These are phyloP conservation scores for Papilio polytes DNA, from an alignment of 1,140 invertebrate species.

Conservation along the genomic window DNA sequence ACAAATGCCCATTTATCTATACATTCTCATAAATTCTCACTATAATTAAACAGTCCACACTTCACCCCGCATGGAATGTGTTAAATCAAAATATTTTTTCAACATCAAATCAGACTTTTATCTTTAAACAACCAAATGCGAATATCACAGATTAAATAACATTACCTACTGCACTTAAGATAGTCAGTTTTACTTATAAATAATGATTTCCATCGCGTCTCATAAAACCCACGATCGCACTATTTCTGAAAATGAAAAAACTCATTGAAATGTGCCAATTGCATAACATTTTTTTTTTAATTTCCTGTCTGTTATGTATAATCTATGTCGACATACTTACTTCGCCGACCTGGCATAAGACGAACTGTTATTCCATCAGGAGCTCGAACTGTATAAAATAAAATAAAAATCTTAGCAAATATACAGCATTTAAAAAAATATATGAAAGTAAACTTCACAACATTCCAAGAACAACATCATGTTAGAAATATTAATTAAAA, in stretches of 20 bases:
- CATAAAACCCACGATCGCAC: conserved; percentile 83
- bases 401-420: conserved; percentile 42
- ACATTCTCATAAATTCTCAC: conserved; percentile 24
- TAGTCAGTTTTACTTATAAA: conserved; percentile 55
- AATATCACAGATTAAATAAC: conserved; percentile 80
- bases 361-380: conserved; percentile 81
- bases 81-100: conserved; percentile 59
- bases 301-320: conserved; percentile 38
- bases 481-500: conserved; percentile 56
- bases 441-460: conserved; percentile 41
- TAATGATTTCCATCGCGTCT: conserved; percentile 60
- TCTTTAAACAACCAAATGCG: conserved; percentile 75
- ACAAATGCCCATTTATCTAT: conserved; percentile 40
- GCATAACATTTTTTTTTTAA: neutral
- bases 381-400: conserved; percentile 76
- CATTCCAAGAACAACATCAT: conserved; percentile 58
- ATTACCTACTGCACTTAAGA: conserved; percentile 80
- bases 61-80: conserved; percentile 67
- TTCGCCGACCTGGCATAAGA: conserved; percentile 79
- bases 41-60: conserved; percentile 12
- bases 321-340: conserved; percentile 74
- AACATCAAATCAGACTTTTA: conserved; percentile 63
- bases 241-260: conserved; percentile 80
- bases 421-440: neutral
- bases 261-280: conserved; percentile 57